Percentiles rank a stretch among this genome's conserved stretches.
phyloP scores from a whole-genome alignment of 2,113 vertebrate species.

The Scatophagus argus region DNA sequence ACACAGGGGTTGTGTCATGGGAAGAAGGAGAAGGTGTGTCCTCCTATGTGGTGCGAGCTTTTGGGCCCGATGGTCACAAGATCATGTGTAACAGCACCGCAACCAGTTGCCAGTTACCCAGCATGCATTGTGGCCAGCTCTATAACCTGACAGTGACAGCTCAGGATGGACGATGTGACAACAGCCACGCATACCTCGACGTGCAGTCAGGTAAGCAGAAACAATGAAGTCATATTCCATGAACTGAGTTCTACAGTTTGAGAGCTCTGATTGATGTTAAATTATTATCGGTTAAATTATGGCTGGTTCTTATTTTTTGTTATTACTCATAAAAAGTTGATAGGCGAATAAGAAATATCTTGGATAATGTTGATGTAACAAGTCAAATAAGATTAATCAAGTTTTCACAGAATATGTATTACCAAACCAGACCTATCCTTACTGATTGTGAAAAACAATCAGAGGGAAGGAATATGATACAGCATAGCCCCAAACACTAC shows the following conservation, averaged over 20 bases:
- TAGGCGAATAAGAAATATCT: neutral
- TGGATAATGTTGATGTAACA: neutral
- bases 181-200: conserved; percentile 48
- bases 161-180: conserved; percentile 77
- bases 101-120: conserved; percentile 69
- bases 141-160: conserved; percentile 83
- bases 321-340: neutral
- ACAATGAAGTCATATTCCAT: neutral
- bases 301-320: neutral
- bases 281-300: neutral
- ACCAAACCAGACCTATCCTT: no score
- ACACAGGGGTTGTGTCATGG: conserved; percentile 80
- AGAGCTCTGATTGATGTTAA: no score
- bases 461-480: no score
- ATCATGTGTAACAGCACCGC: conserved; percentile 59
- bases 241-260: neutral
- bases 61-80: conserved; percentile 71
- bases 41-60: conserved; percentile 76
- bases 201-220: conserved; percentile 75
- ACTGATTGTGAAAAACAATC: no score
- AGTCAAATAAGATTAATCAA: neutral
- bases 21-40: conserved; percentile 58
- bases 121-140: conserved; percentile 80
- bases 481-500: neutral
- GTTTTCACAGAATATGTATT: no score